Conservation (phyloP, 2,113 vertebrate genomes). For the Sinocyclocheilus grahami region DNA sequence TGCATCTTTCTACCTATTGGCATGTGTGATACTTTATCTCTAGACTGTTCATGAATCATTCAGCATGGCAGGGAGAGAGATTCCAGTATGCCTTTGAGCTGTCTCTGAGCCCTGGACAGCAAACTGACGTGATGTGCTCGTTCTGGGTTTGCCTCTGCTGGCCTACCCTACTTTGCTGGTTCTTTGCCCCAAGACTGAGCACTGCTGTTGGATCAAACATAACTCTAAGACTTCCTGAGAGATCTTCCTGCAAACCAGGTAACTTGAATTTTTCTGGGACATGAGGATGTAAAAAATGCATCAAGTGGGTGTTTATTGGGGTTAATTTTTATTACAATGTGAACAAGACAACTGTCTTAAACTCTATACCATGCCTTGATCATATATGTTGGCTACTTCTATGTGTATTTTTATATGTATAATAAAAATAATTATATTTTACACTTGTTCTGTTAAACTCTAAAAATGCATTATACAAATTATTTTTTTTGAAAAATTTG, state of each 20-base stretch:
- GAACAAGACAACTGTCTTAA: neutral
- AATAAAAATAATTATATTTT: too few species aligned
- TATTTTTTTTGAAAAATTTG: too few species aligned
- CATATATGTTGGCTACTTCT: neutral
- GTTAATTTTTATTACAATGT: neutral
- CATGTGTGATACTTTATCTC: conserved; percentile 68
- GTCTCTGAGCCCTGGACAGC: neutral
- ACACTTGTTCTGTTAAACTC: neutral
- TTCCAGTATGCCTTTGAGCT: conserved; percentile 40
- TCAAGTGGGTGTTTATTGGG: neutral
- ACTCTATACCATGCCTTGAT: neutral
- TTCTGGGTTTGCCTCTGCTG: conserved; percentile 12
- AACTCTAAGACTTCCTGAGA: conserved; percentile 39
- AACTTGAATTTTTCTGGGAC: conserved; percentile 33
- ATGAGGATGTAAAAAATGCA: neutral
- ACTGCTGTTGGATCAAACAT: conserved; percentile 42
- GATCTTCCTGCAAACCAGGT: conserved; percentile 70
- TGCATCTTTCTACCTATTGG: conserved; percentile 46
- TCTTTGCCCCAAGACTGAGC: conserved; percentile 39
- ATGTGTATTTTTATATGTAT: neutral
- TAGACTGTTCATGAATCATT: conserved; percentile 72
- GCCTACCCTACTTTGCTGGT: conserved; percentile 52
- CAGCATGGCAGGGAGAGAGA: conserved; percentile 65
- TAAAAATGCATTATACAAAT: neutral
- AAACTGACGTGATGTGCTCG: conserved; percentile 28